Base-by-base conservation (phyloP, 2,888 invertebrate species). In the Drosophila colorata region DNA sequence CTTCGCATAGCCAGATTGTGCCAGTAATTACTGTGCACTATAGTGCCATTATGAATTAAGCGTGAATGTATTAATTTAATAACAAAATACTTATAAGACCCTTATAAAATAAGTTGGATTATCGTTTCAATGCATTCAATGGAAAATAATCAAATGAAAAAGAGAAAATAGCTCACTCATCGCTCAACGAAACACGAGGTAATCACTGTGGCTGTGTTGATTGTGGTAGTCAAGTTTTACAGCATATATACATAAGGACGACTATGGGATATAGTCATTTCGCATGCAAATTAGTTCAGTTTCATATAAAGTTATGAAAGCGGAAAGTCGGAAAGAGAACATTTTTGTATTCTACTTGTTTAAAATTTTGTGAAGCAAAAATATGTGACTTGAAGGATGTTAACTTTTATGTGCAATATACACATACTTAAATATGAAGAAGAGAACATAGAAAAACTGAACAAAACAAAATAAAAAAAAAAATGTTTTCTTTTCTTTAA, bases 11-110 rank as follows among this genome's bases (percentile, higher is more conserved):
- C 55, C 71, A 51, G 64, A 68, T 77, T 65, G 74, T 47, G 46
- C 16, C 13, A 31, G 48, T 69, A 74, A 74, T 82, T 66, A 82
- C 69, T 53, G 48, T 38, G 14, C 4, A 40, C 6, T n/a, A 61
- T 51, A 65, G 49, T 52, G 60, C 49, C 59, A 85, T 82, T 63
- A 74, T 69, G 64, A 64, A 63, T 60, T 63, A 85, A 74, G 78
- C 65, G 52, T 37, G 41, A 55, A 49, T 48, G 51, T 55, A 61
- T 66, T 47, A 47, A 53, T 71, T 28, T 37, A 25, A 46, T 55
- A 64, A 46, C 38, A 41, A 55, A 63, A 38, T 28, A 35, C 71
- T 53, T 60, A 33, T 52, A 9, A 16, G 9, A 13, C 13, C 2
- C 6, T 18, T n/a, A 38, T 25, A 18, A 38, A 28, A 16, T 9